These are phyloP conservation scores for Palaemon carinicauda DNA, from an alignment of 1,140 invertebrate species.

Conservation along the genomic window DNA sequence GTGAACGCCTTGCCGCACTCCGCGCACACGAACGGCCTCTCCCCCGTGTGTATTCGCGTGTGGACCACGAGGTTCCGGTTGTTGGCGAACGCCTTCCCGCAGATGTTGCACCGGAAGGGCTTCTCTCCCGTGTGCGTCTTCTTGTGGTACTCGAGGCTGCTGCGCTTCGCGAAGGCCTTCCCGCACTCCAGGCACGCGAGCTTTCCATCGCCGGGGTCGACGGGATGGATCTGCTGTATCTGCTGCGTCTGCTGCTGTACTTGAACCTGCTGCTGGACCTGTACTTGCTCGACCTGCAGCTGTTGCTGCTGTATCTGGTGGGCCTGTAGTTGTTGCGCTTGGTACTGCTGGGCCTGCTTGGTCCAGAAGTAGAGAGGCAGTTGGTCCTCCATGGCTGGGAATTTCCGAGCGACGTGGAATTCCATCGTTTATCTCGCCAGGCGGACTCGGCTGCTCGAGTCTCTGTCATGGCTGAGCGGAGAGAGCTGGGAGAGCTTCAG, in stretches of 20 bases:
- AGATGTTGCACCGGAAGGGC: conserved; percentile 61
- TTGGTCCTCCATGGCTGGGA: conserved; percentile 36
- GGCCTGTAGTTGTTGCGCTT: conserved; percentile 24
- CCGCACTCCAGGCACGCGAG: conserved; percentile 63
- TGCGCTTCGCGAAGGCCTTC: conserved; percentile 55
- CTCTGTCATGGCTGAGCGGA: too few relatives aligned
- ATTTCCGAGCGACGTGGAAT: not conserved
- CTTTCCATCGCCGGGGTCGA: conserved; percentile 25
- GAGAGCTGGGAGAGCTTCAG: too few relatives aligned
- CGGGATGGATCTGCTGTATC: conserved; percentile 17
- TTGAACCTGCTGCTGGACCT: conserved; percentile 37
- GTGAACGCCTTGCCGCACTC: conserved; percentile 69
- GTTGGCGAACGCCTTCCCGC: conserved; percentile 66
- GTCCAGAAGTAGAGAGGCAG: conserved; percentile 49
- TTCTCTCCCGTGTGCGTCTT: conserved; percentile 68
- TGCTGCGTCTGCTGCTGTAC: conserved; percentile 21
- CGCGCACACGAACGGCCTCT: conserved; percentile 62
- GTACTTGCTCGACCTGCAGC: too few relatives aligned
- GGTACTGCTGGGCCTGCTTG: conserved; percentile 31
- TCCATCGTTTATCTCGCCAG: not conserved
- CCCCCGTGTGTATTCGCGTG: conserved; percentile 71
- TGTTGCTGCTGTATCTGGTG: conserved; percentile 31
- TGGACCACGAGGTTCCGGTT: conserved; percentile 67
- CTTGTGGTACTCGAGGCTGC: conserved; percentile 64
- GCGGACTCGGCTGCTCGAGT: too few relatives aligned